Conservation (phyloP, 2,888 invertebrate species). For the Cheilosia vulpina region DNA sequence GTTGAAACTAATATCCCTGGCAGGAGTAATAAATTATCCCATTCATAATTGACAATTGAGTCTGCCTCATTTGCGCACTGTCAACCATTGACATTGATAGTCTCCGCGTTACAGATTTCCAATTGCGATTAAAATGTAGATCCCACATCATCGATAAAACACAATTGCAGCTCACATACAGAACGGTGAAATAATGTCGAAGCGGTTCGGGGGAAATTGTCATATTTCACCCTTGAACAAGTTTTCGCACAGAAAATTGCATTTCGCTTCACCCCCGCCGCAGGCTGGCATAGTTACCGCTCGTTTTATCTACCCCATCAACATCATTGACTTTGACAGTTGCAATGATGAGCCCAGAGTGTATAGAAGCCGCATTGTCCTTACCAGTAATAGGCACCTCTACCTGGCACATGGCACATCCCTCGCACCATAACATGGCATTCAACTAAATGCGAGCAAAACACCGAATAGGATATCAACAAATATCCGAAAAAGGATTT, state of each 20-base stretch:
- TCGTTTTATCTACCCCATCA: conserved; percentile 54
- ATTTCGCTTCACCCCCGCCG: conserved; percentile 20
- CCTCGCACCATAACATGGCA: conserved; percentile 24
- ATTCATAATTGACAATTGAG: conserved; percentile 19
- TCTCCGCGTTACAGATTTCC: conserved; percentile 49
- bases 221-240: conserved; percentile 69
- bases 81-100: conserved; percentile 61
- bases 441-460: conserved; percentile 59
- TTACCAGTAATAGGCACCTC: not conserved
- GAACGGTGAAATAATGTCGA: conserved; percentile 12
- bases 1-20: too few relatives aligned
- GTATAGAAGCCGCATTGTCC: conserved; percentile 41
- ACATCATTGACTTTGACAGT: conserved; percentile 66
- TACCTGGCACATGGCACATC: not conserved
- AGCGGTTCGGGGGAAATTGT: conserved; percentile 49
- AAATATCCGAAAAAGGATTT: conserved; percentile 74
- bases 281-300: conserved; percentile 25
- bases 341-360: conserved; percentile 37
- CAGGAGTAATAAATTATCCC: conserved; percentile 29
- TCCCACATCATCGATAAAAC: conserved; percentile 63
- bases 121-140: conserved; percentile 71
- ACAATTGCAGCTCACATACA: conserved; percentile 33
- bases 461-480: conserved; percentile 74
- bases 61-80: conserved; percentile 18
- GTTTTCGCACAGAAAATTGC: conserved; percentile 35